Evolutionary conservation across 2,888 invertebrate species (phyloP).

Genomic region (Fissipunctia ypsillon): DNA sequence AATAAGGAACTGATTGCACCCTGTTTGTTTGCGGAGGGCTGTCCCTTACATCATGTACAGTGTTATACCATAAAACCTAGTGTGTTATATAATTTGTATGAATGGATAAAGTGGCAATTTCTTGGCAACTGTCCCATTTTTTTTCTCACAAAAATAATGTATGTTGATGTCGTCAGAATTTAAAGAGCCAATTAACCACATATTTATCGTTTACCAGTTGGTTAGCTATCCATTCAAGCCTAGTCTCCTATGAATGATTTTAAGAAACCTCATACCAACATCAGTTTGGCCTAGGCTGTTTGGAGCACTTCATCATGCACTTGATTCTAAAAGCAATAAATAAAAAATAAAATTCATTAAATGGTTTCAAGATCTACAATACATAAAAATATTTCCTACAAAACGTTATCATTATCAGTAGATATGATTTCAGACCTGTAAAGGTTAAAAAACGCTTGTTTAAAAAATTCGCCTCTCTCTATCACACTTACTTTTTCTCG

Average conservation of each 20-base stretch:
- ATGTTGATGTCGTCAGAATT: too few relatives aligned
- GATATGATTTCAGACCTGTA: slow-evolving; percentile 8
- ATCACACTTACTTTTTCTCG: slow-evolving; percentile 57
- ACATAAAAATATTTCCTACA: background rate
- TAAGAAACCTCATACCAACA: background rate
- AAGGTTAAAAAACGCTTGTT: slow-evolving; percentile 34
- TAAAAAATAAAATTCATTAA: background rate
- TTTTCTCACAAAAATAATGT: too few relatives aligned
- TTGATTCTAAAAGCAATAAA: background rate
- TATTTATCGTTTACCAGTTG: too few relatives aligned
- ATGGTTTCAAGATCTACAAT: background rate
- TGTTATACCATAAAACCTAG: too few relatives aligned
- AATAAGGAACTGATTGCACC: too few relatives aligned
- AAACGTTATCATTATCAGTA: slow-evolving; percentile 4
- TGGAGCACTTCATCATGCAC: background rate
- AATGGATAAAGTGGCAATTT: too few relatives aligned
- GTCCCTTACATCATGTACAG: too few relatives aligned
- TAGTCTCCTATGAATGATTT: background rate
- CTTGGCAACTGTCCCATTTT: too few relatives aligned
- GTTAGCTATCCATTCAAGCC: background rate
- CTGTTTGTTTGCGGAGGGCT: too few relatives aligned
- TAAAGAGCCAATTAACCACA: too few relatives aligned
- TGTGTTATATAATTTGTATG: too few relatives aligned
- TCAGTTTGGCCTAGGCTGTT: background rate
- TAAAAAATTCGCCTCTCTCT: slow-evolving; percentile 41